Evolutionary conservation across 2,797 vertebrate species (phyloP).

Genomic region (Enteromius argenteus): DNA sequence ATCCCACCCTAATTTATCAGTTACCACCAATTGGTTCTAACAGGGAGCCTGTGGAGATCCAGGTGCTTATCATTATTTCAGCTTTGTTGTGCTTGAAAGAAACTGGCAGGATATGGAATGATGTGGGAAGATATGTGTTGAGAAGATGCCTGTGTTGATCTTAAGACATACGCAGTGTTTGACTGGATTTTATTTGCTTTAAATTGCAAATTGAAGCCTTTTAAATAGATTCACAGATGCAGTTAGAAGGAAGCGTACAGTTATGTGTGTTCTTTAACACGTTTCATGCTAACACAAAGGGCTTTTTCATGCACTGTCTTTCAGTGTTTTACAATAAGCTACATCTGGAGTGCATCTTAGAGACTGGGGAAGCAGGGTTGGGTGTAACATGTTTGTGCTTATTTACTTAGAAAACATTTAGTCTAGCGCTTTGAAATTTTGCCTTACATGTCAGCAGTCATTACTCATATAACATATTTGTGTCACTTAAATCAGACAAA

Average conservation of each 20-base stretch:
- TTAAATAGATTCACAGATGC: constrained; percentile 1
- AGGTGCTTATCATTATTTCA: constrained; percentile 80
- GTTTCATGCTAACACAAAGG: not conserved
- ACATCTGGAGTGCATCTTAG: not conserved
- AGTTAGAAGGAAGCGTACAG: not conserved
- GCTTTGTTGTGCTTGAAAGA: constrained; percentile 69
- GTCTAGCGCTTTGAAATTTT: not conserved
- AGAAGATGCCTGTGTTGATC: constrained; percentile 8
- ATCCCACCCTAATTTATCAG: constrained; percentile 75
- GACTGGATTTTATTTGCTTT: constrained; percentile 16
- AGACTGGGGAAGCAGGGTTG: not conserved
- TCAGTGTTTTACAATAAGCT: not conserved
- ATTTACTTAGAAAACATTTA: constrained; percentile 9
- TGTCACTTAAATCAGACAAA: not conserved
- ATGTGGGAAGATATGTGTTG: constrained; percentile 9
- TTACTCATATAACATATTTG: not conserved
- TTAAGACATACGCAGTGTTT: not conserved
- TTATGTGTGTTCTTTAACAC: not conserved
- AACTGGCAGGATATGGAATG: constrained; percentile 41
- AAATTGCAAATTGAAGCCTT: not conserved
- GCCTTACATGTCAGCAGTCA: not conserved
- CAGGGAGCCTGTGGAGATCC: constrained; percentile 76
- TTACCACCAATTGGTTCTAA: constrained; percentile 76
- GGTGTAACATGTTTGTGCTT: not conserved
- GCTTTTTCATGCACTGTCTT: not conserved